phyloP scores from a whole-genome alignment of 2,797 vertebrate species.

The Chanos chanos region DNA sequence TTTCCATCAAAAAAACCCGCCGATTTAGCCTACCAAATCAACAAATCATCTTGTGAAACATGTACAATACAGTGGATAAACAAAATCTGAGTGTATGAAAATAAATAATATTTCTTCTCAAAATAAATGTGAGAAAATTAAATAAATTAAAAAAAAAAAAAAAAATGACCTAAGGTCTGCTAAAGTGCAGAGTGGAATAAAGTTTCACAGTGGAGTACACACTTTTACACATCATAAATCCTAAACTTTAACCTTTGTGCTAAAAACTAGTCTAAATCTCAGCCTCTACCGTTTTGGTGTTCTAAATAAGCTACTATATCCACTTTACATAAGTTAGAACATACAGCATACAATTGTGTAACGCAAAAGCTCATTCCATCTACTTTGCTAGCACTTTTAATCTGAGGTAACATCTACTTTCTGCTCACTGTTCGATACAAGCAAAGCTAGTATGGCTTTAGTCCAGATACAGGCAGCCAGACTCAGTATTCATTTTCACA shows the following conservation, averaged over 20 bases:
- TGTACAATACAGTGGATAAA: slow-evolving; percentile 22
- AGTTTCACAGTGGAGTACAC: slow-evolving; percentile 11
- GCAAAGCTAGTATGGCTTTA: background rate
- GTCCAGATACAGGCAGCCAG: background rate
- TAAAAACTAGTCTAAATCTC: background rate
- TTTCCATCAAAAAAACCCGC: too few relatives aligned
- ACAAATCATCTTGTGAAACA: background rate
- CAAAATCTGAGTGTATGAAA: slow-evolving; percentile 23
- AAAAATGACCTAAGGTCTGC: slow-evolving; percentile 9
- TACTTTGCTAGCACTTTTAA: background rate
- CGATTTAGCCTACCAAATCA: background rate
- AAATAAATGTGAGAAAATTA: background rate
- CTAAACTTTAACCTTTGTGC: slow-evolving; percentile 9
- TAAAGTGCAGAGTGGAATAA: slow-evolving; percentile 34
- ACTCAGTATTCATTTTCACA: background rate
- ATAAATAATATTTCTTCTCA: slow-evolving; percentile 31
- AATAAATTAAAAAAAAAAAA: slow-evolving; percentile 6
- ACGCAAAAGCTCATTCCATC: background rate
- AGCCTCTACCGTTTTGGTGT: background rate
- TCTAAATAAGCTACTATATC: background rate
- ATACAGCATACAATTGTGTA: background rate
- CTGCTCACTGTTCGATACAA: background rate
- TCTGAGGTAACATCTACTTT: slow-evolving; percentile 11
- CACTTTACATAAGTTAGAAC: background rate
- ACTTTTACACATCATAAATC: too few relatives aligned